A percentile compares a stretch with the other conserved stretches of the same genome.
These are phyloP conservation scores for Cynocephalus volans DNA, from an alignment of 2,113 vertebrate species.

Conservation along the genomic window DNA sequence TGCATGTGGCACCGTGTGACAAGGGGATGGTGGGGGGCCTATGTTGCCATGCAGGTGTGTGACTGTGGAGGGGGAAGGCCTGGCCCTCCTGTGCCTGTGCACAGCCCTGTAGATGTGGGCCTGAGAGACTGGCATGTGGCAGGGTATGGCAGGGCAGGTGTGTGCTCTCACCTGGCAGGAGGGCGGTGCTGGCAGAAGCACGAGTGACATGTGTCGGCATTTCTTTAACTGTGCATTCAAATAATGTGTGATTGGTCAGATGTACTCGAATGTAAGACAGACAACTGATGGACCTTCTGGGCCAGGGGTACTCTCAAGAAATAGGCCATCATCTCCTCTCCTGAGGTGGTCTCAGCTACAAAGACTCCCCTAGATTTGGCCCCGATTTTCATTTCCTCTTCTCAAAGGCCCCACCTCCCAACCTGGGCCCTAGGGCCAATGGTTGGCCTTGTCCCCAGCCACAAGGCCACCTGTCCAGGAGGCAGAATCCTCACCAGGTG, in stretches of 20 bases:
- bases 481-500: neutral
- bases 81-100: neutral
- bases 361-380: neutral
- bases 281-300: neutral
- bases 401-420: neutral
- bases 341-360: neutral
- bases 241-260: too few relatives aligned
- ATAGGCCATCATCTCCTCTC: neutral
- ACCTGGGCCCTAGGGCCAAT: neutral
- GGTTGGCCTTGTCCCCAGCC: neutral
- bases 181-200: rapidly evolving
- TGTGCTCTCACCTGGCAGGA: neutral
- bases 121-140: neutral
- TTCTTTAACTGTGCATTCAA: neutral
- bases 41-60: neutral
- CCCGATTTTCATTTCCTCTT: neutral
- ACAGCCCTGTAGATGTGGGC: too few relatives aligned
- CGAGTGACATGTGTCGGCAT: neutral
- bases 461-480: neutral
- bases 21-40: neutral
- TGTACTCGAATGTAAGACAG: neutral
- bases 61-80: neutral
- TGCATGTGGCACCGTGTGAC: neutral
- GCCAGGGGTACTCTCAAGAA: neutral
- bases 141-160: neutral